Evolutionary conservation across 2,113 vertebrate genomes (phyloP), one percentile per base, ranked within the genome.

Genomic region (Corydoras maculifer): DNA sequence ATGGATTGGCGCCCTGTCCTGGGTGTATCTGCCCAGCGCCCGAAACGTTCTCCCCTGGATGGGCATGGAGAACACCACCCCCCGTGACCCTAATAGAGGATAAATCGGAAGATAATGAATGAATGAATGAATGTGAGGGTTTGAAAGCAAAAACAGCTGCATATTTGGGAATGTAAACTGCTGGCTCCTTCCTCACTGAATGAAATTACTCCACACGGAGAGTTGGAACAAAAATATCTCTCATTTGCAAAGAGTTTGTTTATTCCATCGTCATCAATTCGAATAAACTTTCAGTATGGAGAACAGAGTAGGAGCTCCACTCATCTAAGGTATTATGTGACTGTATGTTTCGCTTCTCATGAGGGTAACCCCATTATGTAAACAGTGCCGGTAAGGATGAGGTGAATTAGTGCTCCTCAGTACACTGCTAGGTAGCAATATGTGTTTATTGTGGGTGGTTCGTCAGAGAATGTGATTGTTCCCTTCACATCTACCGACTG

Each of bases 211-310:
- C 62, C 4, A 10, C 58, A 65, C 54, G 67, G 62, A 77, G 67
- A 77, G 67, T 72, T 43, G 72, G 60, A 68, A 58, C 35, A 70
- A 74, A 76, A 77, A 77, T 75, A 77, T 59, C 74, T 79, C 2
- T 78, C 77, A 81, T 82, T 75, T 78, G 66, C 58, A 72, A 72
- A 63, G 71, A 82, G 76, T 77, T 78, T 73, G 72, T 78, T 81
- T 61, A 68, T 69, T 48, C 58, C 67, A 67, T 68, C 73, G 68
- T 75, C 76, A 77, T 67, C 70, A 81, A 78, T 70, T 68, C 66
- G 74, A 62, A 72, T 77, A 70, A 70, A 79, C 79, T 81, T 75
- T 25, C 77, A 77, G 77, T 77, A 77, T 72, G 70, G 67, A 75
- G 72, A 75, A 78, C 62, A 69, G 78, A 74, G 73, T 78, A 68